phyloP scores from a whole-genome alignment of 2,888 invertebrate species.

The Carcina quercana region DNA sequence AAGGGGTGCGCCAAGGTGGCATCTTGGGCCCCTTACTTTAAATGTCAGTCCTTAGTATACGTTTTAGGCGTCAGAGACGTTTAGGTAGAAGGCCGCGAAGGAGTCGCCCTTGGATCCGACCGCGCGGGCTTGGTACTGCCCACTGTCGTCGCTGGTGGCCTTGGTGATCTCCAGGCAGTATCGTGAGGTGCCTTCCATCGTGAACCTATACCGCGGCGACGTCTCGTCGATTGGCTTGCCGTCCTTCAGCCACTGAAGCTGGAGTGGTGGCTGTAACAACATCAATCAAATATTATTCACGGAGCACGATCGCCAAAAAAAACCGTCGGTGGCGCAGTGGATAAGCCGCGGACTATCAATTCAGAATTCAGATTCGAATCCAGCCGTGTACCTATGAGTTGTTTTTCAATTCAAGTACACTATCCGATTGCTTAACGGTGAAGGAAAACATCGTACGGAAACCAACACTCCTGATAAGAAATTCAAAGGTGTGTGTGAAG shows the following conservation, averaged over 20 bases:
- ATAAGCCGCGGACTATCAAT: too few relatives aligned
- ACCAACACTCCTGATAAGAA: too few relatives aligned
- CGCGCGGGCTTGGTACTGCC: constrained; percentile 91
- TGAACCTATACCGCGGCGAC: constrained; percentile 84
- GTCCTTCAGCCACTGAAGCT: constrained; percentile 92
- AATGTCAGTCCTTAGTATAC: constrained; percentile 27
- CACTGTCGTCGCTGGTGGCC: constrained; percentile 84
- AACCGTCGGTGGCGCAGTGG: too few relatives aligned
- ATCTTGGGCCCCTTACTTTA: constrained; percentile 31
- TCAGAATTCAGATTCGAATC: too few relatives aligned
- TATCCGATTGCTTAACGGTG: too few relatives aligned
- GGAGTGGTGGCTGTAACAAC: constrained; percentile 76
- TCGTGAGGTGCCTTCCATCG: constrained; percentile 85
- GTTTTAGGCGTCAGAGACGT: constrained; percentile 75
- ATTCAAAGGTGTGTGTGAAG: too few relatives aligned
- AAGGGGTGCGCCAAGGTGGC: constrained; percentile 40
- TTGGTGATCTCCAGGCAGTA: constrained; percentile 86
- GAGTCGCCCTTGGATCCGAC: constrained; percentile 91
- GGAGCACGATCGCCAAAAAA: too few relatives aligned
- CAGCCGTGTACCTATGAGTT: too few relatives aligned
- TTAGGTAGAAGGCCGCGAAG: constrained; percentile 89
- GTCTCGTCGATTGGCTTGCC: constrained; percentile 90
- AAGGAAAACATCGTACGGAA: too few relatives aligned
- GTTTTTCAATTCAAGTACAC: too few relatives aligned
- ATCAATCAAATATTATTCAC: too few relatives aligned